Conservation (phyloP, 2,113 vertebrate species). For the Puma concolor region DNA sequence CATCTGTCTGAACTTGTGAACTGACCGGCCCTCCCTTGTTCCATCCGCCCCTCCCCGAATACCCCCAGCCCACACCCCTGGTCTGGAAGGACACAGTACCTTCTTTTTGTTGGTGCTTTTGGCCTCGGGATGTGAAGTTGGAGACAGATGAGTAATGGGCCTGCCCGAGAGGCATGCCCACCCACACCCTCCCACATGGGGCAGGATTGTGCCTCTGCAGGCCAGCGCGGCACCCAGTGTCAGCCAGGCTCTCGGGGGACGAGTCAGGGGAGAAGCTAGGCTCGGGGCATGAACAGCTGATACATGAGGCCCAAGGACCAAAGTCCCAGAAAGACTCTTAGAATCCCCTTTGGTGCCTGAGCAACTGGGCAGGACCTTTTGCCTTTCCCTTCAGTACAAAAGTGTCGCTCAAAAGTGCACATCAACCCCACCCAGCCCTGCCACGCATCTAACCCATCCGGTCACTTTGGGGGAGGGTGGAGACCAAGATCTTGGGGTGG, state of each 20-base stretch:
- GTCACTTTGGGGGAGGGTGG: not conserved
- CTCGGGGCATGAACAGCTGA: not conserved
- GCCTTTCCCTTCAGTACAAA: not conserved
- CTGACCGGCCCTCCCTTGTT: not conserved
- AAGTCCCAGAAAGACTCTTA: not conserved
- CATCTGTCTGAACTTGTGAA: not conserved
- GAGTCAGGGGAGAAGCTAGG: not conserved
- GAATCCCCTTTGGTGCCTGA: not conserved
- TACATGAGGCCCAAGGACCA: not conserved
- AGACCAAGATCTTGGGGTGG: not conserved
- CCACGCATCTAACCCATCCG: fast-evolving
- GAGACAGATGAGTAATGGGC: slow-evolving; percentile 31
- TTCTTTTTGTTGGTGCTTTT: not conserved
- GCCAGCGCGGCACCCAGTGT: not conserved
- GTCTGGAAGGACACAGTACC: not conserved
- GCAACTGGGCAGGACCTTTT: not conserved
- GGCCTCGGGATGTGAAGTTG: not conserved
- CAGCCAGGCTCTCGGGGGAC: not conserved
- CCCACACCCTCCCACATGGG: not conserved
- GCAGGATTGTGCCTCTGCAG: not conserved
- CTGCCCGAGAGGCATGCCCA: not conserved
- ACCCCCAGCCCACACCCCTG: not conserved
- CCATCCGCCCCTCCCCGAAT: not conserved
- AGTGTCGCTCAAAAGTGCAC: not conserved
- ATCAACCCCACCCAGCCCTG: not conserved